Evolutionary conservation across 2,888 invertebrate species (phyloP).

Genomic region (Pardosa pseudoannulata): DNA sequence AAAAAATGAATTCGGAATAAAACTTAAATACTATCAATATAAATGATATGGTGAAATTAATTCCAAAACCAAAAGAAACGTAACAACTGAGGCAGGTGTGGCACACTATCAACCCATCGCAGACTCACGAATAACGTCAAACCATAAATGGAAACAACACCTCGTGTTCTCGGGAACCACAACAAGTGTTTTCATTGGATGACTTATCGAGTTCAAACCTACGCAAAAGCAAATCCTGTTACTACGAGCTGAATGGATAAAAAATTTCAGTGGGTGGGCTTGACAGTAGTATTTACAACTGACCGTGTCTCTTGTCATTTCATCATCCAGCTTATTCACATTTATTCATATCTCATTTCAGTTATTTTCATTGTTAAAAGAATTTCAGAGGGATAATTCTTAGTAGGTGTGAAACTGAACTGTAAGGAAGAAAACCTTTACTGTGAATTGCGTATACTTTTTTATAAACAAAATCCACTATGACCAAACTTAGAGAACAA

Average conservation of each 20-base stretch:
- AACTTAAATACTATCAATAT: background rate
- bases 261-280: background rate
- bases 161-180: slow-evolving; percentile 68
- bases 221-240: slow-evolving; percentile 27
- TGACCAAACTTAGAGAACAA: too few relatives aligned
- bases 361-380: too few relatives aligned
- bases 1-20: background rate
- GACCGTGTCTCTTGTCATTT: background rate
- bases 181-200: slow-evolving; percentile 59
- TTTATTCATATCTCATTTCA: too few relatives aligned
- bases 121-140: slow-evolving; percentile 37
- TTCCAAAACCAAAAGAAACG: slow-evolving; percentile 37
- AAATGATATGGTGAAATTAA: slow-evolving; percentile 27
- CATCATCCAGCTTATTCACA: too few relatives aligned
- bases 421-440: too few relatives aligned
- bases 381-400: too few relatives aligned
- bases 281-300: background rate
- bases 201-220: slow-evolving; percentile 23
- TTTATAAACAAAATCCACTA: too few relatives aligned
- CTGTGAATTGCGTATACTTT: too few relatives aligned
- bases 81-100: slow-evolving; percentile 58
- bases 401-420: too few relatives aligned
- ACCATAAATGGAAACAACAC: slow-evolving; percentile 72
- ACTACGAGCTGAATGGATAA: background rate
- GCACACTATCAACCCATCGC: slow-evolving; percentile 57